Evolutionary conservation across 2,113 vertebrate species (phyloP), one percentile per base, ranked within the genome.

Genomic region (Sclerurus mexicanus): DNA sequence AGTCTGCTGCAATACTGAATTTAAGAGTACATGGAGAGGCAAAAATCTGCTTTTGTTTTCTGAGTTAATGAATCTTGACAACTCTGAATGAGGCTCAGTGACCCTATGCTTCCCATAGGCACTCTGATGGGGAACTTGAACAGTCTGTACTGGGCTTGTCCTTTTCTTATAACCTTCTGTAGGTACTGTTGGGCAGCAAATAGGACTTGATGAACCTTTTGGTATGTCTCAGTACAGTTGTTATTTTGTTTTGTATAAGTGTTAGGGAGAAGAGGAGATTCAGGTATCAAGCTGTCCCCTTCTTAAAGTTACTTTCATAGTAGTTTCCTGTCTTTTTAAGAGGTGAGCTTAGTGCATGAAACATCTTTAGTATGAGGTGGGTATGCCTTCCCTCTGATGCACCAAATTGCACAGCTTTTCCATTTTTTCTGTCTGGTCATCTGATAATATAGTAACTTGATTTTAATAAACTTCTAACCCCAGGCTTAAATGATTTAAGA

Each of bases 281-380:
- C 0, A 7, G 3, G 1, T 56, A 73, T 67, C 30, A 72, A 30
- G 24, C 7, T 40, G 9, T 37, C 6, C 20, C 7, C 19, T 44
- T 58, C 47, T 47, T 31, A 60, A 77, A 56, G 2, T 64, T 75
- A 28, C 2, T 75, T 67, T 55, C 33, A 6, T n/a, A 12, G 31
- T 59, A 68, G 14, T 68, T 80, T 78, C 17, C 14, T 42, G 28
- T 14, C 6, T 85, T 87, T 66, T 14, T 39, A 73, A 76, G 10
- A 9, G 11, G 37, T 59, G 5, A 76, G 8, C 4, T 94, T 12
- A 30, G 33, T 46, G 20, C 7, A 21, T n/a, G 23, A 67, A 55
- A 46, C 4, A 50, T 20, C 44, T 75, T 63, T 37, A 42, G 27
- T 27, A 35, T 35, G 23, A 63, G 47, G 14, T 33, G 39, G 14